Conservation (phyloP, 2,888 invertebrate species). For the Frankliniella fusca region DNA sequence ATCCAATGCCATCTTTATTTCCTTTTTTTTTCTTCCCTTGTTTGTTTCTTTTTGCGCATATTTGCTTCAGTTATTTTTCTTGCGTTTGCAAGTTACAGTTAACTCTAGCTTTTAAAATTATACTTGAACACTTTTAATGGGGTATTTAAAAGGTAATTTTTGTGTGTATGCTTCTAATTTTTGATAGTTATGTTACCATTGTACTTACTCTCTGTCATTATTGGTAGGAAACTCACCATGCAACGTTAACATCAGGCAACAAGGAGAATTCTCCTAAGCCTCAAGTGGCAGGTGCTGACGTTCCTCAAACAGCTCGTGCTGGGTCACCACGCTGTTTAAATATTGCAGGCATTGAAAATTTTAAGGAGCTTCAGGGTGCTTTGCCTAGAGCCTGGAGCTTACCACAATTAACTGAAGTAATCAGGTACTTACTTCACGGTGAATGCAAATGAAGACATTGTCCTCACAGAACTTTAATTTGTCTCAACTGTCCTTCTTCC, state of each 20-base stretch:
- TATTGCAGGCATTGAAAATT: slow-evolving; percentile 75
- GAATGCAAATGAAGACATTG: background rate
- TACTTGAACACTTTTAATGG: background rate
- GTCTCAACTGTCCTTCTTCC: background rate
- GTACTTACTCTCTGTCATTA: background rate
- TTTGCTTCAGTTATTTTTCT: background rate
- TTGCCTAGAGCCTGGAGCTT: slow-evolving; percentile 73
- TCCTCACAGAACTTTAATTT: slow-evolving; percentile 2
- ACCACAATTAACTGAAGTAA: slow-evolving; percentile 54
- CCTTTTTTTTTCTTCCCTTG: background rate
- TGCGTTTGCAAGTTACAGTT: background rate
- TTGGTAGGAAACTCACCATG: slow-evolving; percentile 3
- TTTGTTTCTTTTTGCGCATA: background rate
- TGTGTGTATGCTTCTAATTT: background rate
- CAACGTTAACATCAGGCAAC: slow-evolving; percentile 36
- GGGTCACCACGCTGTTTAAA: slow-evolving; percentile 57
- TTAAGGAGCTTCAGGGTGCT: slow-evolving; percentile 62
- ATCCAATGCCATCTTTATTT: background rate
- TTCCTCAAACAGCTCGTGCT: background rate
- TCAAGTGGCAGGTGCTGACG: slow-evolving; percentile 27
- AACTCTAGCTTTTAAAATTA: background rate
- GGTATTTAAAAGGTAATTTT: background rate
- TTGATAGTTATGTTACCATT: background rate
- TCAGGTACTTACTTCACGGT: slow-evolving; percentile 42
- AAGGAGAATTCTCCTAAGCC: slow-evolving; percentile 36